Evolutionary conservation across 2,797 vertebrate species (phyloP).

Genomic region (Cheirogaleus major): DNA sequence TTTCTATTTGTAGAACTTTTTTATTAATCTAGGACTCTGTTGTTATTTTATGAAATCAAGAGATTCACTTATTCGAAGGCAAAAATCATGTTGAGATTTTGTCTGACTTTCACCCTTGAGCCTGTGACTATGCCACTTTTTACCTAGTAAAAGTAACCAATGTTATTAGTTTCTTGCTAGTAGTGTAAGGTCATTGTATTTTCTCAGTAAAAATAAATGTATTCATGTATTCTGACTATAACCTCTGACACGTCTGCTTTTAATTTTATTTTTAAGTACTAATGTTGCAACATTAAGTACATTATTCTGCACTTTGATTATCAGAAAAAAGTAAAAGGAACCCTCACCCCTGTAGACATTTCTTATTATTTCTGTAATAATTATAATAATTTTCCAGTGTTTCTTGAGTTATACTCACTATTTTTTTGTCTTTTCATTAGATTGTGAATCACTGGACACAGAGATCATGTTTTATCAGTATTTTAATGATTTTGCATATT

Average conservation of each 20-base stretch:
- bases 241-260: rapidly evolving
- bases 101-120: background rate
- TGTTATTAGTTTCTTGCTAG: background rate
- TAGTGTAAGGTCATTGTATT: background rate
- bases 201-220: background rate
- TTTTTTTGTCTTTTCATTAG: background rate
- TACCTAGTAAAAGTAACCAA: background rate
- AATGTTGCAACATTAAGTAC: background rate
- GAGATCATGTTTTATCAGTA: background rate
- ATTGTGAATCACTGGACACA: background rate
- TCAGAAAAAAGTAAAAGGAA: background rate
- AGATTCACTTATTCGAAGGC: background rate
- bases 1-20: background rate
- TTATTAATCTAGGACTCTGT: background rate
- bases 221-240: background rate
- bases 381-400: background rate
- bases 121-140: background rate
- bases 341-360: background rate
- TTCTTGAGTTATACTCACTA: background rate
- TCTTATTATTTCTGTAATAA: background rate
- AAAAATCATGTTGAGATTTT: background rate
- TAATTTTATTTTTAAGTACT: background rate
- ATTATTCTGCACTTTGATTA: background rate
- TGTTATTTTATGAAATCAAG: background rate
- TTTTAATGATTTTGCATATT: background rate